A percentile compares a stretch with the other conserved stretches of the same genome.
phyloP scores from a whole-genome alignment of 2,113 vertebrate genomes.

The Tyto alba region DNA sequence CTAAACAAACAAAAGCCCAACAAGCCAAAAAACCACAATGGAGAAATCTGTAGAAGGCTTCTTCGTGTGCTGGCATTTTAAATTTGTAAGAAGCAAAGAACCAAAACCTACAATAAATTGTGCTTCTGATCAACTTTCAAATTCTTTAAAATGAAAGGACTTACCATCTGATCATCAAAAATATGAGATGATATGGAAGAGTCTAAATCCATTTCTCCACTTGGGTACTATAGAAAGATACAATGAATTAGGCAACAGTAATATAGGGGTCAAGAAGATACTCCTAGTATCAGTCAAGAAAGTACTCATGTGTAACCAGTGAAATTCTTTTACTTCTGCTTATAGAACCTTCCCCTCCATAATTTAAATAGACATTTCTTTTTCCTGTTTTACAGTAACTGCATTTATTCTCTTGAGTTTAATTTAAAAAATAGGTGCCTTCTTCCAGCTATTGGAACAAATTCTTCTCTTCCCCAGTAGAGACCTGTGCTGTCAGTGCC shows the following conservation, averaged over 20 bases:
- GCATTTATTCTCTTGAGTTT: neutral
- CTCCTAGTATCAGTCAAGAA: neutral
- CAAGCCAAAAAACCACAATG: neutral
- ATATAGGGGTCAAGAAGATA: neutral
- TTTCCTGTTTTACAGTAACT: neutral
- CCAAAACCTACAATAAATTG: neutral
- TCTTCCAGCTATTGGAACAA: neutral
- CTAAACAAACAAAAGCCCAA: neutral
- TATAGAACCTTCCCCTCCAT: neutral
- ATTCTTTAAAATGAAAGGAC: neutral
- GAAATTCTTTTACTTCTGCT: neutral
- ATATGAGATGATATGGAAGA: conserved; percentile 62
- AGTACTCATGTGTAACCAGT: neutral
- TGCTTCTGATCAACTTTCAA: neutral
- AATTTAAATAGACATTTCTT: neutral
- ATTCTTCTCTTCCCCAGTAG: neutral
- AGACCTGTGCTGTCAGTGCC: neutral
- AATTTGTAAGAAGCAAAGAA: neutral
- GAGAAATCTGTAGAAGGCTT: neutral
- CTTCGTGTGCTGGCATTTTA: neutral
- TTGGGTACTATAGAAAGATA: conserved; percentile 34
- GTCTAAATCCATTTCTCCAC: conserved; percentile 53
- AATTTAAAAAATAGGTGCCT: neutral
- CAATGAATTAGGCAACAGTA: neutral
- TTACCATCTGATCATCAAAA: conserved; percentile 71